Evolutionary conservation across 2,888 invertebrate species (phyloP), one percentile per base, ranked within the genome.

Genomic region (Coelinius sp.): DNA sequence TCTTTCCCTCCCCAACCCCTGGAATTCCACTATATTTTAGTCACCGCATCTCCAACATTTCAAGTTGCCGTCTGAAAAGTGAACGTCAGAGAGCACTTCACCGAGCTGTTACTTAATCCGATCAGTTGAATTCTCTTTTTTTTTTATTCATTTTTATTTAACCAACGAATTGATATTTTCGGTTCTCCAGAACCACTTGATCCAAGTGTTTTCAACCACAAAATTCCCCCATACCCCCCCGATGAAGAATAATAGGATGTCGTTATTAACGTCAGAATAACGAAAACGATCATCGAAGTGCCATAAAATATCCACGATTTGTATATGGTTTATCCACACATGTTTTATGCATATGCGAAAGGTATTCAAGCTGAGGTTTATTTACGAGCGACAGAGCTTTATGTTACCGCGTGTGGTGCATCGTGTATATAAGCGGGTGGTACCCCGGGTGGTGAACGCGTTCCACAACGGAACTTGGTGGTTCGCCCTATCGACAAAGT

Each of bases 401-500:
- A 63, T 63, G 41, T 64, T 25, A 70, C 22, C 31, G 46, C 46
- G 46, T 53, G 44, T 49, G 46, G 46, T 49, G 46, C 46, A 17
- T 49, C 14, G 46, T 27, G 52, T 25, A 14, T 41, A 41, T 38
- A 65, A 44, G 44, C 12, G 25, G 44, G 24, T 17, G n/a, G 25
- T n/a, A n/a, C 4, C 46, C 25, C 24, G 31, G 66, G 66, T 25
- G 44, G 31, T 20, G 31, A 49, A 41, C 27, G 10, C 27, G 63
- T 25, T 67, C 24, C 68, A 20, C 63, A 71, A 63, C 59, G 73
- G 52, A 20, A 63, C 17, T 53, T 46, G 46, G 27, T 71, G 53
- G 73, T 75, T 75, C 71, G 52, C 31, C 70, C 71, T 73, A 75
- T 73, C 75, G 56, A 69, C 75, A 73, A 69, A 75, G 73, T 73